Base-by-base conservation (phyloP, 1,140 invertebrate species). In the Apis cerana region DNA sequence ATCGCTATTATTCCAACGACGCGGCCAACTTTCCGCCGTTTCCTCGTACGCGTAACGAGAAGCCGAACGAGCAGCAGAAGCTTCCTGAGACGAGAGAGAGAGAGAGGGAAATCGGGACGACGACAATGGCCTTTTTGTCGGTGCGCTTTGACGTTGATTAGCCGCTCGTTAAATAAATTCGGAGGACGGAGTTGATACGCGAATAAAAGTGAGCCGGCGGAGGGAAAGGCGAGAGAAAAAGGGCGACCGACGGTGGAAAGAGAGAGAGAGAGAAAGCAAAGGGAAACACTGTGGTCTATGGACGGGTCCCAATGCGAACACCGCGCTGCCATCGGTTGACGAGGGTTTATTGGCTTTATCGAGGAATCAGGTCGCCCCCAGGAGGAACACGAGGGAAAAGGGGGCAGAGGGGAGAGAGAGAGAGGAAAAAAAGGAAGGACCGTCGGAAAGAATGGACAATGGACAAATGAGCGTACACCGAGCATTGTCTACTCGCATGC, bases 101-200 rank as follows among this genome's bases (percentile, higher is more conserved):
- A 11, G 12, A 52, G 50, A 12, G 8, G 50, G 5, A 54, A 8
- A 58, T 19, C 17, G 15, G 8, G 56, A 0, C 17, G 17, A 4
- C 56, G 17, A 76, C 19, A n/a, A 54, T n/a, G 48, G 12, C 2
- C 65, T n/a, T 65, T 75, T 61, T 43, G 58, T 64, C 59, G 72
- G 69, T 58, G 56, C 23, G n/a, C 52, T 82, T 76, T 85, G 83
- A 82, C 83, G 68, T 81, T 80, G 80, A 75, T 74, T 54, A 85
- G 75, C 77, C 82, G 82, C 83, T 90, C 88, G 92, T 90, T 90
- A 91, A 91, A 91, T 85, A 90, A 91, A 91, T 91, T 90, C 89
- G 86, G 84, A 85, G 50, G 52, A 23, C 82, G 69, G 61, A 50
- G 64, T 50, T 62, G 67, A 76, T 75, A 50, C 79, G 69, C 88